Conservation (phyloP, 2,888 invertebrate species). For the Eustalomyia histrio region DNA sequence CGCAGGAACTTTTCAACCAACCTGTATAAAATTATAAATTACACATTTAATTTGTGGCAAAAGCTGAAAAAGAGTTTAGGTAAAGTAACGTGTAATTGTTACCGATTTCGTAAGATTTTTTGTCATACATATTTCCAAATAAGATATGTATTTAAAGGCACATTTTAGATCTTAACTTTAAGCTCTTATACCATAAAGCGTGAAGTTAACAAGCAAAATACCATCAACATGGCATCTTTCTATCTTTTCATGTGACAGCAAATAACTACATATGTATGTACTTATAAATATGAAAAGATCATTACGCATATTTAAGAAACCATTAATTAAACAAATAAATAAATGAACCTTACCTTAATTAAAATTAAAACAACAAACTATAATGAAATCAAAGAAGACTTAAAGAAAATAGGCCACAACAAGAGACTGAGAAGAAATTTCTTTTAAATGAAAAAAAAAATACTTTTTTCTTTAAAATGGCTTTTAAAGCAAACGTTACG, state of each 20-base stretch:
- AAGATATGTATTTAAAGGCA: too few species aligned
- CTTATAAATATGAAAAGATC: not conserved
- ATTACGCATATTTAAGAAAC: slow-evolving; percentile 13
- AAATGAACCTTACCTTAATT: slow-evolving; percentile 22
- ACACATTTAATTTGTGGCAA: too few species aligned
- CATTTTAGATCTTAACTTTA: too few species aligned
- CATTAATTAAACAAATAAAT: slow-evolving; percentile 24
- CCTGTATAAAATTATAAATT: too few species aligned
- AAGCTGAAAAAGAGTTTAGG: too few species aligned
- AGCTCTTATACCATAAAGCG: too few species aligned
- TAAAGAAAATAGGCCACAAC: slow-evolving; percentile 20
- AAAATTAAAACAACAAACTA: not conserved
- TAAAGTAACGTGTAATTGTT: too few species aligned
- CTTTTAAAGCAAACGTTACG: slow-evolving; percentile 2
- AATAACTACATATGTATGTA: not conserved
- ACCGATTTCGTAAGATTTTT: too few species aligned
- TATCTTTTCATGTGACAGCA: not conserved
- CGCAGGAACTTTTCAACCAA: too few species aligned
- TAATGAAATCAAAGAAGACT: not conserved
- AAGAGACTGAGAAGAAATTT: not conserved
- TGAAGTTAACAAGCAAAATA: not conserved
- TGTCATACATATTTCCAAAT: too few species aligned
- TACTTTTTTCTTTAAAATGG: not conserved
- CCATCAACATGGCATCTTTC: not conserved
- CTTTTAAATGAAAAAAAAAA: not conserved